Evolutionary conservation across 2,888 invertebrate species (phyloP).

Genomic region (Hyposoter didymator): DNA sequence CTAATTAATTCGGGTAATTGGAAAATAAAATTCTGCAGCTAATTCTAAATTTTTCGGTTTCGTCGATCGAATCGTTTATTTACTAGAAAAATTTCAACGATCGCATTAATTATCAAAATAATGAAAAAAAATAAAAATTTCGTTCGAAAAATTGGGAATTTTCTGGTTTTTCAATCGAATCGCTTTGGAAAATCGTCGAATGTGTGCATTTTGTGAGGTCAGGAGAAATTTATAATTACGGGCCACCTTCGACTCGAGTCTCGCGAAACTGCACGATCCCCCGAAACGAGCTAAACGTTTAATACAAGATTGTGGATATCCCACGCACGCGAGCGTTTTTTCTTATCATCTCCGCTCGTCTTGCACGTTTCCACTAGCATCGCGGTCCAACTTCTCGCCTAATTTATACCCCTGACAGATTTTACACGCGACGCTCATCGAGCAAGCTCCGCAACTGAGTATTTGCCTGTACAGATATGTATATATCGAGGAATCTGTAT

Average conservation of each 20-base stretch:
- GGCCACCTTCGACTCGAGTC: slow-evolving; percentile 64
- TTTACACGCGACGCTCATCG: slow-evolving; percentile 59
- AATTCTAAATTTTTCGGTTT: no score
- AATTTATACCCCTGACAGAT: slow-evolving; percentile 46
- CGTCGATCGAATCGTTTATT: no score
- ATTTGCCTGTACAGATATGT: not conserved
- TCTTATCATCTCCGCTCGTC: slow-evolving; percentile 14
- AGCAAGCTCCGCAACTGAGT: not conserved
- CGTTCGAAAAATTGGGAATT: not conserved
- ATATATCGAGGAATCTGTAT: not conserved
- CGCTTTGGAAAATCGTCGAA: not conserved
- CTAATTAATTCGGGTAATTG: not conserved
- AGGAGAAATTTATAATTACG: slow-evolving; percentile 68
- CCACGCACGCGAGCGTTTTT: slow-evolving; percentile 60
- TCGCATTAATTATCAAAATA: no score
- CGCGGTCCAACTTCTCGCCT: slow-evolving; percentile 39
- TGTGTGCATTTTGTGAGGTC: slow-evolving; percentile 19
- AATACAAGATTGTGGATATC: slow-evolving; percentile 33
- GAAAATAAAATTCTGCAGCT: not conserved
- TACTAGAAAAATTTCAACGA: no score
- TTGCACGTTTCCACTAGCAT: slow-evolving; percentile 30
- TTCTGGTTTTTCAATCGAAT: not conserved
- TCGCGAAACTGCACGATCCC: slow-evolving; percentile 60
- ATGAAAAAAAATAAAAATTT: no score
- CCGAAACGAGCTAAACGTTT: slow-evolving; percentile 12